A percentile compares a stretch with the other conserved stretches of the same genome.
These are phyloP conservation scores for Schrankia costaestrigalis DNA, from an alignment of 2,888 invertebrate species.

Conservation along the genomic window DNA sequence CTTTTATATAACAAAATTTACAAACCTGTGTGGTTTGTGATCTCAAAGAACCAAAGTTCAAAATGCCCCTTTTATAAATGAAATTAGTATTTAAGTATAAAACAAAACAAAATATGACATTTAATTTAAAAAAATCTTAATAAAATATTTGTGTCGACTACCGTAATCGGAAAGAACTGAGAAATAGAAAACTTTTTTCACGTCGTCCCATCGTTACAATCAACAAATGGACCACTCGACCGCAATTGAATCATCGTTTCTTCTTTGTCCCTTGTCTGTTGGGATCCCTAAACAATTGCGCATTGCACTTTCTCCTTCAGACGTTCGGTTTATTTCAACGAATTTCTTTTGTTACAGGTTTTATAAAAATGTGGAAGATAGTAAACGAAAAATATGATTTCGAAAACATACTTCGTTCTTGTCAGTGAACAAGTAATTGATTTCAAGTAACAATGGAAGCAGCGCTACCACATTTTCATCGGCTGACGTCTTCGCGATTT, in stretches of 20 bases:
- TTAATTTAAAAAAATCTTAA: too few relatives aligned
- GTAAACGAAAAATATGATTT: constrained; percentile 13
- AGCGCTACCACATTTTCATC: constrained; percentile 66
- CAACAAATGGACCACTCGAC: constrained; percentile 62
- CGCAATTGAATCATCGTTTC: constrained; percentile 40
- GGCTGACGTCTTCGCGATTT: constrained; percentile 61
- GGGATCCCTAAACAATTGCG: constrained; percentile 27
- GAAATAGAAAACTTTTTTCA: constrained; percentile 6
- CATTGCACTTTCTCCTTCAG: constrained; percentile 37
- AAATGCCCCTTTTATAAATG: too few relatives aligned
- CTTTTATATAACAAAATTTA: too few relatives aligned
- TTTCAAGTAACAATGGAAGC: constrained; percentile 61
- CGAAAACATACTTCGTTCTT: constrained; percentile 24
- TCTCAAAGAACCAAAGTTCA: too few relatives aligned
- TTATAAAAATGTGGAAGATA: constrained; percentile 16
- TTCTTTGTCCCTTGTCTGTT: constrained; percentile 28
- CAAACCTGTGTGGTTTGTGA: too few relatives aligned
- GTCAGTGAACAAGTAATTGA: constrained; percentile 17
- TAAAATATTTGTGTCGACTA: too few relatives aligned
- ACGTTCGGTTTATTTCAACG: constrained; percentile 16
- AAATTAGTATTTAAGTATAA: too few relatives aligned
- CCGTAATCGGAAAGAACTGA: too few relatives aligned
- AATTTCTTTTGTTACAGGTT: constrained; percentile 44
- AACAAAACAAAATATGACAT: too few relatives aligned
- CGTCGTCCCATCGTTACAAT: constrained; percentile 50